Conservation (phyloP, 2,797 vertebrate genomes). For the Hippoglossus hippoglossus region DNA sequence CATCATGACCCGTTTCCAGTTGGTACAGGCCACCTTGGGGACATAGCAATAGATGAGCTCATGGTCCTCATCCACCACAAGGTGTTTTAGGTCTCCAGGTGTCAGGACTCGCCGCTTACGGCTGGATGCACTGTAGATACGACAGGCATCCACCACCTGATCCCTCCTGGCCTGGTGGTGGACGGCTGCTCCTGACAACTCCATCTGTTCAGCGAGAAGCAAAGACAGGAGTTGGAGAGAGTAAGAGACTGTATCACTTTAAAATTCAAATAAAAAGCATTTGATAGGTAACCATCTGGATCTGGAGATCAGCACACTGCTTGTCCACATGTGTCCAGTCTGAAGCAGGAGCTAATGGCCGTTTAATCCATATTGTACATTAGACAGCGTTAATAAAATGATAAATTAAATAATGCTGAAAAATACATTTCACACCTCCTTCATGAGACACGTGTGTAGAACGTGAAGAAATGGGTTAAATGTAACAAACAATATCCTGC, state of each 20-base stretch:
- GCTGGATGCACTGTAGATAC: conserved; percentile 87
- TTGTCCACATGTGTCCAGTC: background rate
- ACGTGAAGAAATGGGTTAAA: background rate
- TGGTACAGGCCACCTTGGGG: conserved; percentile 98
- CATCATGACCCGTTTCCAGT: conserved; percentile 99
- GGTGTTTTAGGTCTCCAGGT: conserved; percentile 93
- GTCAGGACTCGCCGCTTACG: conserved; percentile 94
- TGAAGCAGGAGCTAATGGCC: background rate
- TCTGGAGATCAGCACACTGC: background rate
- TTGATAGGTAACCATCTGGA: background rate
- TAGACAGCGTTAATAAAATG: background rate
- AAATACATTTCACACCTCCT: background rate
- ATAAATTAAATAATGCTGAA: background rate
- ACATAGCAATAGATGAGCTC: conserved; percentile 99
- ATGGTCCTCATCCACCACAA: conserved; percentile 97
- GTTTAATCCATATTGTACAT: background rate
- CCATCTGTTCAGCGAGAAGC: conserved; percentile 81
- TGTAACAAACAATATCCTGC: background rate
- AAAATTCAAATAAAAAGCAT: background rate
- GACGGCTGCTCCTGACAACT: conserved; percentile 88
- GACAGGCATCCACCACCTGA: conserved; percentile 91
- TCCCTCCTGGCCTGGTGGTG: conserved; percentile 94
- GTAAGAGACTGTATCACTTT: background rate
- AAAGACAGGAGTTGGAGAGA: conserved; percentile 6
- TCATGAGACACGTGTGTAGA: background rate